Evolutionary conservation across 2,888 invertebrate genomes (phyloP).

Genomic region (Trichopria drosophilae): DNA sequence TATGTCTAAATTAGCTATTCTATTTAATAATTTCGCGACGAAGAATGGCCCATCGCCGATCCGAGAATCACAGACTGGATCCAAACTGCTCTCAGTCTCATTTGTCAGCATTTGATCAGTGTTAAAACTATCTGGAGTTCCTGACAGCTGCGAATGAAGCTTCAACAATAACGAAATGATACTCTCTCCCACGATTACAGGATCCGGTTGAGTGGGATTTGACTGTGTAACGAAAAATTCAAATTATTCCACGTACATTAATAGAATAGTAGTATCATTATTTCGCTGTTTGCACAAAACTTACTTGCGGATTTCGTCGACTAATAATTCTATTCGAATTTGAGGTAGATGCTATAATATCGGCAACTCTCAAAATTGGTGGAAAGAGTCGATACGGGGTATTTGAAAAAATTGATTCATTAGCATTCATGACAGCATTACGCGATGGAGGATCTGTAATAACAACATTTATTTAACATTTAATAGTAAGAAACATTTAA

Average conservation of each 20-base stretch:
- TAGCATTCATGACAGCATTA: conserved; percentile 57
- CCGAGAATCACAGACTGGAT: conserved; percentile 51
- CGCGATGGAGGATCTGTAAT: too few relatives aligned
- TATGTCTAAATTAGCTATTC: conserved; percentile 72
- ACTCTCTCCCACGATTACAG: conserved; percentile 78
- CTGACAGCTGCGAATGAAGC: conserved; percentile 86
- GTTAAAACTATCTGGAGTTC: conserved; percentile 77
- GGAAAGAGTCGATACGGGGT: conserved; percentile 43
- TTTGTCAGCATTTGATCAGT: conserved; percentile 50
- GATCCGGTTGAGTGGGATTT: conserved; percentile 46
- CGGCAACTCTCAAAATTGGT: conserved; percentile 39
- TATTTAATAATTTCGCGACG: conserved; percentile 77
- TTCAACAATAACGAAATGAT: conserved; percentile 87
- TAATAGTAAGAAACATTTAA: too few relatives aligned
- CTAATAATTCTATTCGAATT: conserved; percentile 48
- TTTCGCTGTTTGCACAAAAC: conserved; percentile 1
- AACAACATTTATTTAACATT: too few relatives aligned
- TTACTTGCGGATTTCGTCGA: conserved; percentile 49
- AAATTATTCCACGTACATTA: conserved; percentile 3
- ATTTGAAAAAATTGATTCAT: conserved; percentile 53
- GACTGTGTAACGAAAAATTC: conserved; percentile 32
- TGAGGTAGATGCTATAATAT: conserved; percentile 55
- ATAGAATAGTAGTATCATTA: conserved; percentile 1
- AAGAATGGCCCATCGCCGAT: conserved; percentile 89
- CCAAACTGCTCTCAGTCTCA: conserved; percentile 45